phyloP scores from a whole-genome alignment of 2,113 vertebrate genomes.

The Engystomops pustulosus region DNA sequence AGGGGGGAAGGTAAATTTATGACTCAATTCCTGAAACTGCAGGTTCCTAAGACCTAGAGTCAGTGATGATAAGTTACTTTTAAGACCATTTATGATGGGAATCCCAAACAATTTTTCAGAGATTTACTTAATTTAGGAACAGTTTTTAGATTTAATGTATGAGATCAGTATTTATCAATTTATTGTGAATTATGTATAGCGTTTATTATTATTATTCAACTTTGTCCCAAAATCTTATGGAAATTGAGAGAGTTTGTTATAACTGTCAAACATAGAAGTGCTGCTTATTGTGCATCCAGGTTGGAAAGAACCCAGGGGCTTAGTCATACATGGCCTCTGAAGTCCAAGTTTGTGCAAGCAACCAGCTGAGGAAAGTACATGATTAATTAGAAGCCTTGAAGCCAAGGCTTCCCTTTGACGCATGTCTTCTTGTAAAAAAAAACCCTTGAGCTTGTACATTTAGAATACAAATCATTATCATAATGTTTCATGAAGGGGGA shows the following conservation, averaged over 20 bases:
- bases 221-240: conserved; percentile 25
- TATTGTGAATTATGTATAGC: conserved; percentile 22
- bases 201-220: conserved; percentile 37
- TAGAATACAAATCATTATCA: neutral
- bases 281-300: conserved; percentile 8
- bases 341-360: neutral
- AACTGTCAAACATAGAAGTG: conserved; percentile 40
- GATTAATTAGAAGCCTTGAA: conserved; percentile 15
- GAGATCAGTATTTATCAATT: conserved; percentile 7
- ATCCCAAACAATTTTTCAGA: neutral
- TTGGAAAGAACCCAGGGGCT: conserved; percentile 1
- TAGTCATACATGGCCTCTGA: conserved; percentile 22
- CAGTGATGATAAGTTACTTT: too few species aligned
- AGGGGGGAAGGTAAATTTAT: too few species aligned
- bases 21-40: too few species aligned
- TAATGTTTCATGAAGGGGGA: neutral
- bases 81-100: too few species aligned
- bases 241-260: conserved; percentile 28
- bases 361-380: conserved; percentile 16
- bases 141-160: neutral
- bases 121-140: neutral
- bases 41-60: too few species aligned
- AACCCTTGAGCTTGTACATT: neutral
- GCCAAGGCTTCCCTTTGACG: neutral
- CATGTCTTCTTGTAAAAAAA: neutral